Evolutionary conservation across 2,888 invertebrate species (phyloP).

Genomic region (Helleia helle): DNA sequence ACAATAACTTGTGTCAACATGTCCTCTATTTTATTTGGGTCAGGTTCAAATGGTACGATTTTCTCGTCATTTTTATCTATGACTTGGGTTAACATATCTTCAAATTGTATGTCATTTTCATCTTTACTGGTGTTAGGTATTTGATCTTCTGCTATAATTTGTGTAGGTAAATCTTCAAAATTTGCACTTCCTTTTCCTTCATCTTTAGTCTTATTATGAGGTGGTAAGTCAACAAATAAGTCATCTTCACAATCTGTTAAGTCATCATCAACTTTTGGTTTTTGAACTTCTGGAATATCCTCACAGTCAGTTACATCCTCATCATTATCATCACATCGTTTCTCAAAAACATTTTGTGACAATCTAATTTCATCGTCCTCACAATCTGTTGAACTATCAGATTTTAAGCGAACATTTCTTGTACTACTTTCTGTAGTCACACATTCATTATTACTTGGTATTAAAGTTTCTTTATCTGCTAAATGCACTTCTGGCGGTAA

Average conservation of each 20-base stretch:
- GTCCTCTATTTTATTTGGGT: constrained; percentile 26
- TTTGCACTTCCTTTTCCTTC: constrained; percentile 13
- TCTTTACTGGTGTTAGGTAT: background rate
- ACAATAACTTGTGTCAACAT: constrained; percentile 31
- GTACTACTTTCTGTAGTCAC: constrained; percentile 22
- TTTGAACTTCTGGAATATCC: constrained; percentile 17
- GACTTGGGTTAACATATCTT: constrained; percentile 33
- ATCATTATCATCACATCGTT: constrained; percentile 23
- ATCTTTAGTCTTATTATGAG: background rate
- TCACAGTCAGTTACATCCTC: constrained; percentile 41
- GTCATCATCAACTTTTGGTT: constrained; percentile 27
- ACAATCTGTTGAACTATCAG: constrained; percentile 38
- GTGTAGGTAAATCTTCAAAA: constrained; percentile 26
- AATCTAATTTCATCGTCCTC: constrained; percentile 36
- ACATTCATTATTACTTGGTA: background rate
- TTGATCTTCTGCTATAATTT: constrained; percentile 22
- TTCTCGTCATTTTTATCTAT: constrained; percentile 1
- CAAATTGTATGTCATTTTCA: constrained; percentile 17
- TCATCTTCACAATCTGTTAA: constrained; percentile 39
- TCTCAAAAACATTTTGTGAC: constrained; percentile 30
- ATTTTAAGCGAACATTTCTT: constrained; percentile 21
- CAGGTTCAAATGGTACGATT: background rate
- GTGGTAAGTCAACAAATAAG: constrained; percentile 9
- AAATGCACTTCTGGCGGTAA: constrained; percentile 29
- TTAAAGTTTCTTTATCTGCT: background rate